Base-by-base conservation (phyloP, 2,797 vertebrate genomes). In the Enteromius radiatus region DNA sequence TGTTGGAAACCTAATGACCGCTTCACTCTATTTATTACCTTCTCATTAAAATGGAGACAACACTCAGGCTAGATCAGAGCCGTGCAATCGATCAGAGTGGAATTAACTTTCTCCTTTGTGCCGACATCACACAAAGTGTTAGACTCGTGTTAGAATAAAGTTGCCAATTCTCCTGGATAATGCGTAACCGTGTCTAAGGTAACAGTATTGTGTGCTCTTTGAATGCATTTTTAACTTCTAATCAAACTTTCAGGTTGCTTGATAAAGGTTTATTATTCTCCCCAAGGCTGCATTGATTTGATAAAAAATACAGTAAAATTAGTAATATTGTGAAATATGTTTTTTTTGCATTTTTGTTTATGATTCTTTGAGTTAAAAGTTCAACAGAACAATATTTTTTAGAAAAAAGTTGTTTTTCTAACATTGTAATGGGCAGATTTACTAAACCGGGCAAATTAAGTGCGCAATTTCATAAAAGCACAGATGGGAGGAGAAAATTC, bases 21-120 rank as follows among this genome's bases (percentile, higher is more conserved):
- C 82, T 82, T 78, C 79, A 76, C 81, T 92, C 82, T 88, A 86
- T 92, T 92, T 91, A 90, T 91, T 91, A 89, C 82, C 43, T 87
- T 90, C 88, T 91, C 89, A 91, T 93, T 93, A 91, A 90, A 89
- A 91, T 84, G 84, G 84, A 91, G 86, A 88, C 88, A 87, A 86
- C 88, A 89, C 82, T 86, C 70, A n/a, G 56, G 47, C 83, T 90
- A 89, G 86, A 93, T 92, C 90, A 89, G 74, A 82, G 81, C 86
- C 59, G 67, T 7, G 21, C 71, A 17, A 93, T 94, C 86, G 80
- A 92, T 93, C 88, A 89, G 76, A 73, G 78, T 52, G 77, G 87
- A 92, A 92, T 91, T 81, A 91, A 86, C 85, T 88, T 49, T 73
- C 61, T 69, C 54, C 63, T 45, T 85, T 56, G 56, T 76, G 76